Conservation (phyloP, 2,113 vertebrate species). For the Cyprinodon variegatus region DNA sequence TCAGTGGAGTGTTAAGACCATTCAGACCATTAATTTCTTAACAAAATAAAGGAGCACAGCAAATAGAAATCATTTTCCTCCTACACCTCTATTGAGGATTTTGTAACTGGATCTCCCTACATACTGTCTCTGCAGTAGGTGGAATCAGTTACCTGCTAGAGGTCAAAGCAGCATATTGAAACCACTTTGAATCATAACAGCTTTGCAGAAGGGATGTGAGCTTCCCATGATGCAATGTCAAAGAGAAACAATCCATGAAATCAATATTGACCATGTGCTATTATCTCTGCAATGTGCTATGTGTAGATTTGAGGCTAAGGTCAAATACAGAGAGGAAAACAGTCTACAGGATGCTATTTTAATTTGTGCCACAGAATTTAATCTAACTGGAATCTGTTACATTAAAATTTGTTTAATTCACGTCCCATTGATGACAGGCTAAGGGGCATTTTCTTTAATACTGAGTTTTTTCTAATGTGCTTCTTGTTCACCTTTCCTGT, state of each 20-base stretch:
- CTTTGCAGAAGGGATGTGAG: conserved; percentile 12
- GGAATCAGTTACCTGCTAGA: conserved; percentile 27
- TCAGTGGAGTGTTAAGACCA: not conserved
- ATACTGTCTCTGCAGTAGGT: conserved; percentile 14
- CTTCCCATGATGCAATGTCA: conserved; percentile 2
- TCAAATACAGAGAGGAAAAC: conserved; percentile 40
- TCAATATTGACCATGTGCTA: not conserved
- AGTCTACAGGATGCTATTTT: not conserved
- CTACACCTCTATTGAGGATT: not conserved
- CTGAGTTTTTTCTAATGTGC: not conserved
- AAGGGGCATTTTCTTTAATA: not conserved
- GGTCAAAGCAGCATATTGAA: conserved; percentile 20
- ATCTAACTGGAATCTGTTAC: not conserved
- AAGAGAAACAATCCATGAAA: conserved; percentile 6
- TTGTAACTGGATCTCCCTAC: conserved; percentile 28
- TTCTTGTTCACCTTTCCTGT: not conserved
- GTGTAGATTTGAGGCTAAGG: not conserved
- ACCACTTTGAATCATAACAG: conserved; percentile 14
- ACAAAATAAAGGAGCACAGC: not conserved
- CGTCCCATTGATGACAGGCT: not conserved
- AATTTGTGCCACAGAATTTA: not conserved
- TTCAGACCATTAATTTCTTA: not conserved
- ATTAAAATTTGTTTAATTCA: not conserved
- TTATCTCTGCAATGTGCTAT: not conserved
- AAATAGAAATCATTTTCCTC: not conserved